A percentile compares a stretch with the other conserved stretches of the same genome.
Conservation (phyloP, 2,888 invertebrate genomes). For the Spicauda simplicius region DNA sequence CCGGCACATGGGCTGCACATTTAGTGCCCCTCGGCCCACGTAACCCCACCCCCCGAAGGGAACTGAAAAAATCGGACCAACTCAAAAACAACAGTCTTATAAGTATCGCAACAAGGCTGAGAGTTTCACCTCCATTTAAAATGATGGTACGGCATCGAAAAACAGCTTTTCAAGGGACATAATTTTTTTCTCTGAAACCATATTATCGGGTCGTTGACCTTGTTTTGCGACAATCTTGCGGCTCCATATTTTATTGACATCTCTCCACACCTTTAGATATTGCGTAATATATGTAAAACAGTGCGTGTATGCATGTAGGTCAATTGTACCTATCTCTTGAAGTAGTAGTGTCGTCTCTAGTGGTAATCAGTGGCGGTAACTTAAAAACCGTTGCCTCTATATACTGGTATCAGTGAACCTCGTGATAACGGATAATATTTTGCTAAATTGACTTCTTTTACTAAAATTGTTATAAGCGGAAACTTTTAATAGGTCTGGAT, state of each 20-base stretch:
- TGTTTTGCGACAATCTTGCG: conserved; percentile 40
- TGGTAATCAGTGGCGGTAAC: no score
- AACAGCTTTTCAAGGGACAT: conserved; percentile 53
- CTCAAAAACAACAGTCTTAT: conserved; percentile 55
- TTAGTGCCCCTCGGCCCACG: conserved; percentile 58
- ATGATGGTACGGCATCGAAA: conserved; percentile 32
- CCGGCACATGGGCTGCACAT: conserved; percentile 76
- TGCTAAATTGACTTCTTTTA: no score
- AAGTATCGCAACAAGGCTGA: conserved; percentile 42
- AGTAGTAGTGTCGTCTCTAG: no score
- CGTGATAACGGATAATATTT: no score
- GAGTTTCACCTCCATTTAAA: conserved; percentile 30
- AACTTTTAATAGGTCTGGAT: no score
- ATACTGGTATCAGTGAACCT: no score
- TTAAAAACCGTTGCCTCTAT: no score
- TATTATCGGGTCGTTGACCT: conserved; percentile 59
- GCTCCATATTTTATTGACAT: conserved; percentile 19
- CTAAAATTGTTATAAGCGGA: no score
- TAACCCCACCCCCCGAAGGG: conserved; percentile 66
- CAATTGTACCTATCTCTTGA: no score
- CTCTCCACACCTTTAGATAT: background rate
- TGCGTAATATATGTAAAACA: background rate
- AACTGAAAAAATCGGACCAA: conserved; percentile 72
- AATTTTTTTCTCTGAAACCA: conserved; percentile 54
- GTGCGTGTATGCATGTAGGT: background rate